Evolutionary conservation across 2,113 vertebrate species (phyloP), one percentile per base, ranked within the genome.

Genomic region (Anser cygnoides): DNA sequence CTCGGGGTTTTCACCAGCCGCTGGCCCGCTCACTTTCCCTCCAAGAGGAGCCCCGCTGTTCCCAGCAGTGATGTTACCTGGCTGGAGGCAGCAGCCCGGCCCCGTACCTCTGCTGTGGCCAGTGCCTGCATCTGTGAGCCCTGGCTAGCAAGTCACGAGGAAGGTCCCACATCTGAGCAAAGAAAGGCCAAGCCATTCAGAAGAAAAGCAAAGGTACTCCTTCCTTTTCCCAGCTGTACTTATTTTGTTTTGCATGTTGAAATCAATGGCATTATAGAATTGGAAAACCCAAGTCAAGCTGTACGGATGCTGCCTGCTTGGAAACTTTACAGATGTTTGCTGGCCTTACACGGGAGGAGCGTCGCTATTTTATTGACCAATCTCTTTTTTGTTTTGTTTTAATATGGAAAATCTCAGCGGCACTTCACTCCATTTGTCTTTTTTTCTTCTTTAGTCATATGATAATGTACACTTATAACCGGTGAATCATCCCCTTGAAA

Each of bases 401-500:
- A 95, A 96, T 78, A 85, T 67, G 95, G 93, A 96, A 96, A 92
- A 91, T 94, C 89, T 97, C 95, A 94, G 83, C 78, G 77, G 83
- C 88, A 92, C 90, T 95, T 96, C 73, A 76, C 88, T 94, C 90
- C 83, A 84, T 93, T 97, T 95, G 78, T 86, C 84, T 92, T 87
- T 84, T 85, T 94, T 87, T 88, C 82, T 96, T 94, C 92, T 91
- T 91, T 61, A 92, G 84, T 97, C 97, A 98, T 96, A 96, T 92
- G 95, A 98, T 92, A 96, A 95, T 91, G 80, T 92, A 95, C 84
- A 97, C 95, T 97, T 96, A 72, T 35, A 91, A 85, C 89, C 16
- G 20, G 87, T 98, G 97, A 98, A 96, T 98, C 98, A 98, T 97
- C 76, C 88, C 87, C 77, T 89, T 16, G 37, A 97, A 97, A 97